Evolutionary conservation across 53 echinoderm and acorn worm genomes (phyloP).

Genomic region (Antedon mediterranea): DNA sequence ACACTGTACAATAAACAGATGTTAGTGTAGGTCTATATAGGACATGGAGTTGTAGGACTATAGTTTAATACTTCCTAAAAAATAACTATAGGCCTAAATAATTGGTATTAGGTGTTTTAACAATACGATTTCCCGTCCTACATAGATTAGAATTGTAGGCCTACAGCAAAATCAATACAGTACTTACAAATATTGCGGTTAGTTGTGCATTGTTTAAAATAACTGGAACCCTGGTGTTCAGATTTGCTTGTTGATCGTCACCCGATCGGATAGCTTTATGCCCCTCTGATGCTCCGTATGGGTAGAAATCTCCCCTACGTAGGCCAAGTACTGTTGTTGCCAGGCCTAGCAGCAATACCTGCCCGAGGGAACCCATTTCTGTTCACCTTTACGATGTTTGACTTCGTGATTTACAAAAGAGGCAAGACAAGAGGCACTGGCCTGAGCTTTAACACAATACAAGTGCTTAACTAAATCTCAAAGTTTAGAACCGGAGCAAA

Average conservation of each 20-base stretch:
- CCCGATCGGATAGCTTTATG: not conserved
- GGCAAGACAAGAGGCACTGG: not conserved
- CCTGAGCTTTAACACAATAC: not conserved
- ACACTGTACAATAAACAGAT: no score
- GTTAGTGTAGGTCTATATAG: no score
- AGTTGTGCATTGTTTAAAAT: not conserved
- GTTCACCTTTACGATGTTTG: not conserved
- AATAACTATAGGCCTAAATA: no score
- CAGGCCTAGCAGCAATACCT: not conserved
- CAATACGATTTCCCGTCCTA: no score
- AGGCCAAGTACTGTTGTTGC: not conserved
- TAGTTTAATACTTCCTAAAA: no score
- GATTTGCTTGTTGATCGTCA: not conserved
- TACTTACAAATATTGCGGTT: not conserved
- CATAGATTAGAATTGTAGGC: no score
- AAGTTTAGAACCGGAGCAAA: not conserved
- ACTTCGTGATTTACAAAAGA: not conserved
- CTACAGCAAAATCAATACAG: not conserved
- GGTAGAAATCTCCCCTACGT: not conserved
- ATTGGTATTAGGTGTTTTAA: no score
- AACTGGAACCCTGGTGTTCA: not conserved
- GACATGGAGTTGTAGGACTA: no score
- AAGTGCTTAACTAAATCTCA: not conserved
- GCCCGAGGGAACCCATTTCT: not conserved
- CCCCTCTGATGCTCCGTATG: not conserved